Evolutionary conservation across 2,113 vertebrate species (phyloP).

Genomic region (Etheostoma cragini): DNA sequence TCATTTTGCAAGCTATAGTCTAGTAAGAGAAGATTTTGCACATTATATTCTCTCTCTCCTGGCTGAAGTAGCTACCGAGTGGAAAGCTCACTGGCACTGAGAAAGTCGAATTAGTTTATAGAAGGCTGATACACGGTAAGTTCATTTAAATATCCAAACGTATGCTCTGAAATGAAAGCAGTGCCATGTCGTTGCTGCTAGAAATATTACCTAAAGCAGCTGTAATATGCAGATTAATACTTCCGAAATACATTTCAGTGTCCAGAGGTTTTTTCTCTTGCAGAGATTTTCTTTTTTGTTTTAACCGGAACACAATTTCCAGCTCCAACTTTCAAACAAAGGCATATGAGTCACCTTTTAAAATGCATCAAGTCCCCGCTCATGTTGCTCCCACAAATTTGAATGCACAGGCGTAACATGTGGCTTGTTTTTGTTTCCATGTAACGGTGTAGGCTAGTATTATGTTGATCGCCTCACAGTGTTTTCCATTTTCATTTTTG

Average conservation of each 20-base stretch:
- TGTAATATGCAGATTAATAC: neutral
- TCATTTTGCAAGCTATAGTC: neutral
- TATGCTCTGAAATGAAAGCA: neutral
- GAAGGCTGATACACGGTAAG: constrained; percentile 58
- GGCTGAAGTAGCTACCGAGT: neutral
- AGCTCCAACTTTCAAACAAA: constrained; percentile 7
- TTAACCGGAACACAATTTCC: neutral
- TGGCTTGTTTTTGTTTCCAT: neutral
- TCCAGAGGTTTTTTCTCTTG: neutral
- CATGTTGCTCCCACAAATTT: neutral
- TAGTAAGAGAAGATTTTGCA: constrained; percentile 2
- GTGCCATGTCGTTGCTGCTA: accelerated
- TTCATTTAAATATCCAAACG: neutral
- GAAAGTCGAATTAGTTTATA: neutral
- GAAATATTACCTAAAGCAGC: neutral
- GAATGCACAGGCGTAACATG: accelerated
- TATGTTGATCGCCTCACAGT: neutral
- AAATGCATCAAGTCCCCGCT: neutral
- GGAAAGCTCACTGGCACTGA: constrained; percentile 16
- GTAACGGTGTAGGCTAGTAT: too few relatives aligned
- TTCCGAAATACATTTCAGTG: neutral
- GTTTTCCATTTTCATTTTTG: neutral
- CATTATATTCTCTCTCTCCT: neutral
- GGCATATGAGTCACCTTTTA: constrained; percentile 16
- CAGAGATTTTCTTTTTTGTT: constrained; percentile 3